Evolutionary conservation across 2,888 invertebrate genomes (phyloP).

Genomic region (Folsomia candida): DNA sequence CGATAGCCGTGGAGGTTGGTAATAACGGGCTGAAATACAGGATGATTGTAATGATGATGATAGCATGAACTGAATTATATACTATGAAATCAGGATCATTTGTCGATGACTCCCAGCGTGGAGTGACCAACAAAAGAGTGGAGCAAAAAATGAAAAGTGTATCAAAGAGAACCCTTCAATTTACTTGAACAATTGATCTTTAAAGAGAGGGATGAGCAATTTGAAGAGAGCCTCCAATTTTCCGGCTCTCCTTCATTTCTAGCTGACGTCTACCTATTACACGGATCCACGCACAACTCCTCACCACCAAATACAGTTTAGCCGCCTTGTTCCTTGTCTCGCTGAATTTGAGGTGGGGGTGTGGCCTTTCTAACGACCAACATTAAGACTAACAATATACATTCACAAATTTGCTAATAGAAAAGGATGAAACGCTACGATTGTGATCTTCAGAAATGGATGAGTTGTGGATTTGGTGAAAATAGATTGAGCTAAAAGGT

Average conservation of each 20-base stretch:
- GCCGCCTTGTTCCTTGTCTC: neutral
- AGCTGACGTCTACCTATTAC: neutral
- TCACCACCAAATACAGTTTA: too few species aligned
- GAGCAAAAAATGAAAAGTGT: slow-evolving; percentile 12
- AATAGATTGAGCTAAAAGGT: neutral
- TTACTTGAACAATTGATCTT: slow-evolving; percentile 17
- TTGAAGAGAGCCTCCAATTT: slow-evolving; percentile 9
- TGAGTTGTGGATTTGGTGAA: neutral
- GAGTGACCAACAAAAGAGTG: slow-evolving; percentile 7
- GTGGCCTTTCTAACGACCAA: neutral
- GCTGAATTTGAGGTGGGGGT: neutral
- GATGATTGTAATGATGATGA: slow-evolving; percentile 13
- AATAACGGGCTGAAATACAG: neutral
- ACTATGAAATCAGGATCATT: slow-evolving; percentile 16
- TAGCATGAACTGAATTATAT: slow-evolving; percentile 17
- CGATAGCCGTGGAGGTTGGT: neutral
- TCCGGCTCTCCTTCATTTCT: neutral
- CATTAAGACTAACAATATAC: neutral
- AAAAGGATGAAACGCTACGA: neutral
- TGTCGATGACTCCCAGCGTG: slow-evolving; percentile 18
- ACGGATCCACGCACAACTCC: too few species aligned
- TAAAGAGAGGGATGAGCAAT: slow-evolving; percentile 11
- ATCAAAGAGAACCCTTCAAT: slow-evolving; percentile 16
- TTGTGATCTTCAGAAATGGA: neutral
- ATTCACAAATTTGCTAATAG: neutral